A percentile compares a stretch with the other conserved stretches of the same genome.
These are phyloP conservation scores for Leuctra nigra DNA, from an alignment of 2,888 invertebrate species.

Conservation along the genomic window DNA sequence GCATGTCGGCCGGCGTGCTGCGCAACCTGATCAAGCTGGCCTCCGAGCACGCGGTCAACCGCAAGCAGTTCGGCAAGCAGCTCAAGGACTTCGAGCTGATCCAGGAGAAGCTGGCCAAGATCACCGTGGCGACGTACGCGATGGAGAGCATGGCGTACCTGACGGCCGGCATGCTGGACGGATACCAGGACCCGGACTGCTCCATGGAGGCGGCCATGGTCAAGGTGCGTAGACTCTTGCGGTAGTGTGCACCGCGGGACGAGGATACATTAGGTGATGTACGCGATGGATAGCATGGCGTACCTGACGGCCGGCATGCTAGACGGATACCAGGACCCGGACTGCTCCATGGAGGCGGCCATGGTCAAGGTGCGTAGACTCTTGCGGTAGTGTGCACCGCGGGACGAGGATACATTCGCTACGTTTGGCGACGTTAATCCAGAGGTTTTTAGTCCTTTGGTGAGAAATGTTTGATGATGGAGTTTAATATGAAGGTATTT, in stretches of 20 bases:
- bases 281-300: conserved; percentile 80
- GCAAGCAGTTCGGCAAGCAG: conserved; percentile 45
- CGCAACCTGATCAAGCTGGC: conserved; percentile 47
- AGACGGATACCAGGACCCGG: conserved; percentile 70
- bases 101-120: conserved; percentile 45
- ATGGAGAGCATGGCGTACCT: conserved; percentile 83
- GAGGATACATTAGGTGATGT: conserved; percentile 37
- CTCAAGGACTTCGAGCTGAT: conserved; percentile 45
- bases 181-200: conserved; percentile 68
- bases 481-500: no score
- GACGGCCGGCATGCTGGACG: conserved; percentile 72
- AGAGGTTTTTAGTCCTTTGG: no score
- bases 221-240: conserved; percentile 46
- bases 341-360: conserved; percentile 69
- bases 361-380: conserved; percentile 58
- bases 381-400: no score
- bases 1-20: conserved; percentile 37
- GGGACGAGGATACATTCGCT: no score
- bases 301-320: conserved; percentile 75
- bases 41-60: conserved; percentile 46
- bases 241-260: neutral
- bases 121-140: conserved; percentile 56
- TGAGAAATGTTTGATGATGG: no score
- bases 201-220: conserved; percentile 73
- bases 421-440: no score